phyloP scores from a whole-genome alignment of 1,140 invertebrate genomes.

The Meloidogyne hapla region DNA sequence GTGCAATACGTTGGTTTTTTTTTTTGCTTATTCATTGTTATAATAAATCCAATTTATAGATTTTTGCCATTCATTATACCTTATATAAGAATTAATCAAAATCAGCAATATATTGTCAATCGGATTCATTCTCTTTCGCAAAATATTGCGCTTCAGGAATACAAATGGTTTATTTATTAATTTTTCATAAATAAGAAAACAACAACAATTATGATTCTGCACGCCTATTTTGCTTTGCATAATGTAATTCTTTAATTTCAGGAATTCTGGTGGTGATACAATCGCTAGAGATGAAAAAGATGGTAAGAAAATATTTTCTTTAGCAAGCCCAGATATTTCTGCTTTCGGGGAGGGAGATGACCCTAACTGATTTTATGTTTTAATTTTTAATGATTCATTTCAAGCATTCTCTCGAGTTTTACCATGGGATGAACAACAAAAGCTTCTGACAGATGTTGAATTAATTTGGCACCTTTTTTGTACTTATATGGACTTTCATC shows the following conservation, averaged over 20 bases:
- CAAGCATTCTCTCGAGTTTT: slow-evolving; percentile 17
- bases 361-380: not conserved
- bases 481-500: slow-evolving; percentile 34
- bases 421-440: slow-evolving; percentile 22
- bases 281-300: slow-evolving; percentile 22
- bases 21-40: not conserved
- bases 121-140: slow-evolving; percentile 24
- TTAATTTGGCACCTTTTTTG: slow-evolving; percentile 29
- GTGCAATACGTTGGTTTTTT: slow-evolving; percentile 21
- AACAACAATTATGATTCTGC: too few species aligned
- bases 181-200: too few species aligned
- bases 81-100: slow-evolving; percentile 39
- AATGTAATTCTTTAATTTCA: not conserved
- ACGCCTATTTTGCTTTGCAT: too few species aligned
- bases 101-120: slow-evolving; percentile 46
- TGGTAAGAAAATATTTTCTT: not conserved
- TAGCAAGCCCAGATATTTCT: not conserved
- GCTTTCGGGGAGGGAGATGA: not conserved
- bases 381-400: not conserved
- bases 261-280: slow-evolving; percentile 30
- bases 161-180: slow-evolving; percentile 16
- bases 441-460: slow-evolving; percentile 30
- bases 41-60: not conserved
- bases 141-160: slow-evolving; percentile 35
- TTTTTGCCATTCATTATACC: slow-evolving; percentile 36